A percentile compares a stretch with the other conserved stretches of the same genome.
These are phyloP conservation scores for Hirundichthys speculiger DNA, from an alignment of 2,113 vertebrate genomes.

Conservation along the genomic window DNA sequence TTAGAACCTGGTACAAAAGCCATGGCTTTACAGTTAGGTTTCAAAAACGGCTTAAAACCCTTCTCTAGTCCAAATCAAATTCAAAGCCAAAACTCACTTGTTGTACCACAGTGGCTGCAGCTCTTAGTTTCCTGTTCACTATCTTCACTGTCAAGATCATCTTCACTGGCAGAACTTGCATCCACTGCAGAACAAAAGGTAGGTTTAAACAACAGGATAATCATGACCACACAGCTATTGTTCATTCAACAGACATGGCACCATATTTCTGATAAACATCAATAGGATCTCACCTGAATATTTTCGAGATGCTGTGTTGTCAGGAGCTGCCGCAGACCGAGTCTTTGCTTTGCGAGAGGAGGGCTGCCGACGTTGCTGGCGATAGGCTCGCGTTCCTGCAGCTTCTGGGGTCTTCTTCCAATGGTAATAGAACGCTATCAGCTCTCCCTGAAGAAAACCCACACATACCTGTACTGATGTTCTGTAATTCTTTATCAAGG, in stretches of 20 bases:
- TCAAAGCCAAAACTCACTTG: constrained; percentile 82
- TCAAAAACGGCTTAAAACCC: background rate
- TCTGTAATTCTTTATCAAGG: too few relatives aligned
- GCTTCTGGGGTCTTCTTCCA: constrained; percentile 99
- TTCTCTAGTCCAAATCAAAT: background rate
- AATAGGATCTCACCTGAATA: constrained; percentile 86
- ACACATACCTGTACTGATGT: background rate
- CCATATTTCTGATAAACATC: background rate
- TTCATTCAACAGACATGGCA: background rate
- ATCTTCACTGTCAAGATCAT: constrained; percentile 98
- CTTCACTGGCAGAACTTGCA: constrained; percentile 95
- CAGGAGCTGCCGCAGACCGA: constrained; percentile 88
- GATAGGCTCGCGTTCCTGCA: constrained; percentile 92
- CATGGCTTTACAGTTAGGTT: background rate
- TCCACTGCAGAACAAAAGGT: constrained; percentile 84
- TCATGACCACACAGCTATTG: background rate
- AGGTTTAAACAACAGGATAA: background rate
- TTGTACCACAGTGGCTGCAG: constrained; percentile 95
- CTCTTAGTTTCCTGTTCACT: constrained; percentile 97
- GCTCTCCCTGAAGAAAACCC: constrained; percentile 86
- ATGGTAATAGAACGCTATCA: constrained; percentile 99
- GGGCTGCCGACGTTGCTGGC: constrained; percentile 93
- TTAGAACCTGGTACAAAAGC: constrained; percentile 87
- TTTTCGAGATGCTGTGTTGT: constrained; percentile 90
- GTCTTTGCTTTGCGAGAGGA: constrained; percentile 98